phyloP scores from a whole-genome alignment of 1,140 invertebrate genomes.

The Bombus pyrosoma region DNA sequence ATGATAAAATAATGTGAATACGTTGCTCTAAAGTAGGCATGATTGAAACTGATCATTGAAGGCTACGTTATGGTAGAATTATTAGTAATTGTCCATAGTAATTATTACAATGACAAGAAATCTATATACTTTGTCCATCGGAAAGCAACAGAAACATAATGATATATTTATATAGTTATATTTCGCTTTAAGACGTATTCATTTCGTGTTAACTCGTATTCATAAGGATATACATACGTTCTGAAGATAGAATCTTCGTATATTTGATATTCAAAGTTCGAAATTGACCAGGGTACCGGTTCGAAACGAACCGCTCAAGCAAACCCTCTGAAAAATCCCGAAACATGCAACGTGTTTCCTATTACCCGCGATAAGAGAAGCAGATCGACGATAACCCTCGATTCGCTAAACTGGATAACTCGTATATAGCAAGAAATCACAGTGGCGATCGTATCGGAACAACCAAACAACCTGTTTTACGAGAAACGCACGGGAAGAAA shows the following conservation, averaged over 20 bases:
- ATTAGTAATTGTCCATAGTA: background rate
- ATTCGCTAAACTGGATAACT: background rate
- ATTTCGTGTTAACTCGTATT: background rate
- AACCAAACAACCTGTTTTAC: conserved; percentile 18
- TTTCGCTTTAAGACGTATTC: background rate
- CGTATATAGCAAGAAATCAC: background rate
- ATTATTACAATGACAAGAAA: background rate
- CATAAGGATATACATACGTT: background rate
- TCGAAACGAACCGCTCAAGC: background rate
- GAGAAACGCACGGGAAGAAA: background rate
- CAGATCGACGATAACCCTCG: conserved; percentile 2
- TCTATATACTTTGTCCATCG: background rate
- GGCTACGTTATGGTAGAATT: too few relatives aligned
- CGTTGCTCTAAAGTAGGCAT: too few relatives aligned
- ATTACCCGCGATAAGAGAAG: conserved; percentile 13
- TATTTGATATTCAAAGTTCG: background rate
- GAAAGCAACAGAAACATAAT: background rate
- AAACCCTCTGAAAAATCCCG: background rate
- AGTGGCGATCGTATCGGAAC: conserved; percentile 9
- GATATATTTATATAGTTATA: background rate
- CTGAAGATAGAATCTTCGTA: background rate
- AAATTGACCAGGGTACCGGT: background rate
- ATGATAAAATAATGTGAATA: background rate
- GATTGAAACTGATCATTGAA: background rate
- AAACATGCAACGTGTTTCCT: background rate